Evolutionary conservation across 2,888 invertebrate genomes (phyloP).

Genomic region (Cotesia congregata): DNA sequence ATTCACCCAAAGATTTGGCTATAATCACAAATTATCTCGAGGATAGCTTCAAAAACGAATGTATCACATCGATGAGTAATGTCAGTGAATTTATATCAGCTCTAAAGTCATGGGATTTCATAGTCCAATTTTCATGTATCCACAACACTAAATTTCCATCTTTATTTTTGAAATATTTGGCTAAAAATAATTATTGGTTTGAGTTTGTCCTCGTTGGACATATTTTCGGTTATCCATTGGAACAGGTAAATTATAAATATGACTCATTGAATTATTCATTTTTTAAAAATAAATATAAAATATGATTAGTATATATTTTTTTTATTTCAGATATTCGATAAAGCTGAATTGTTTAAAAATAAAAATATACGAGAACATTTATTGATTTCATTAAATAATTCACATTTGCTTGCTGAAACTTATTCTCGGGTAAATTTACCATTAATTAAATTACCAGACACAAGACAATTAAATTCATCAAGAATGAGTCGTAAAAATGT

Average conservation of each 20-base stretch:
- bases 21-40: slow-evolving; percentile 58
- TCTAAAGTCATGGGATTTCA: slow-evolving; percentile 74
- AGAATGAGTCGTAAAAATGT: slow-evolving; percentile 27
- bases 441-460: slow-evolving; percentile 56
- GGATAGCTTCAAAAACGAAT: slow-evolving; percentile 53
- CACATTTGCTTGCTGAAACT: slow-evolving; percentile 44
- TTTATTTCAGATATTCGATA: slow-evolving; percentile 66
- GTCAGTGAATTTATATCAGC: slow-evolving; percentile 66
- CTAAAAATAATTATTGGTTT: slow-evolving; percentile 78
- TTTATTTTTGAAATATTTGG: slow-evolving; percentile 75
- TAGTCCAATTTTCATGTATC: slow-evolving; percentile 75
- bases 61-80: slow-evolving; percentile 49
- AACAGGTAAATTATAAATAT: slow-evolving; percentile 69
- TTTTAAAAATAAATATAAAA: not conserved
- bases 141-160: slow-evolving; percentile 76
- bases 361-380: slow-evolving; percentile 76
- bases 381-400: slow-evolving; percentile 57
- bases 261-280: not conserved
- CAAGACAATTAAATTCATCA: not conserved
- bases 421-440: slow-evolving; percentile 36
- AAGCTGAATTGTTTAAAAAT: slow-evolving; percentile 74
- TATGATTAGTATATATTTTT: not conserved
- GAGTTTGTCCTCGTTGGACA: slow-evolving; percentile 79
- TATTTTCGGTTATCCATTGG: slow-evolving; percentile 78
- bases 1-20: slow-evolving; percentile 53